Evolutionary conservation across 2,113 vertebrate genomes (phyloP).

Genomic region (Clarias batrachus): DNA sequence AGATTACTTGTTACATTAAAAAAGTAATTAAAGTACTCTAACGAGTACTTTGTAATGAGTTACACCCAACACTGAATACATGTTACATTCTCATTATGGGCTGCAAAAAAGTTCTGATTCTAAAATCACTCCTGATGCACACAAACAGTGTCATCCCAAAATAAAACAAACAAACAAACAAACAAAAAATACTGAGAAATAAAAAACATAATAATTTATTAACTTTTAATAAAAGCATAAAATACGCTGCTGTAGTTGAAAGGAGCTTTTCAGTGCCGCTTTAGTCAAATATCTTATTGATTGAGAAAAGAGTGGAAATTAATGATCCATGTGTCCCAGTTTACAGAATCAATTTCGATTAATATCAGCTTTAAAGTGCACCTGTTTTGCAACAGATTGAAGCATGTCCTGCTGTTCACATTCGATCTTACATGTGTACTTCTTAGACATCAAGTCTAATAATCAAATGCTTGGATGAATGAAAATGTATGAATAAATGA

Average conservation of each 20-base stretch:
- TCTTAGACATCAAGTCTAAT: not conserved
- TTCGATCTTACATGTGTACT: not conserved
- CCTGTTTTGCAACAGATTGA: slow-evolving; percentile 59
- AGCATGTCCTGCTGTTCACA: not conserved
- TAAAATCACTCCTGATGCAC: not conserved
- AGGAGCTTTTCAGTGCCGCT: slow-evolving; percentile 28
- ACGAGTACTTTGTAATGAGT: too few relatives aligned
- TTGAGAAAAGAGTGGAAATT: slow-evolving; percentile 70
- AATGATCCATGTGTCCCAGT: slow-evolving; percentile 71
- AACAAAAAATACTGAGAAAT: too few relatives aligned
- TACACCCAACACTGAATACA: too few relatives aligned
- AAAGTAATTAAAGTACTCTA: too few relatives aligned
- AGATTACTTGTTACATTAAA: too few relatives aligned
- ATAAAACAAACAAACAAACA: not conserved
- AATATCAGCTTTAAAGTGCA: slow-evolving; percentile 69
- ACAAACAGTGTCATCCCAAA: not conserved
- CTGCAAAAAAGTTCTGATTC: too few relatives aligned
- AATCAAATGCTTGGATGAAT: not conserved
- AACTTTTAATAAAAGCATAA: slow-evolving; percentile 47
- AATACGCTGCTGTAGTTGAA: slow-evolving; percentile 37
- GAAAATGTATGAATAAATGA: too few relatives aligned
- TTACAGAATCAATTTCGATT: slow-evolving; percentile 75
- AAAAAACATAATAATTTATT: not conserved
- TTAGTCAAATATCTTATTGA: slow-evolving; percentile 66
- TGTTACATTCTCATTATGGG: too few relatives aligned